phyloP scores from a whole-genome alignment of 2,888 invertebrate genomes.

The Melanostoma scalare region DNA sequence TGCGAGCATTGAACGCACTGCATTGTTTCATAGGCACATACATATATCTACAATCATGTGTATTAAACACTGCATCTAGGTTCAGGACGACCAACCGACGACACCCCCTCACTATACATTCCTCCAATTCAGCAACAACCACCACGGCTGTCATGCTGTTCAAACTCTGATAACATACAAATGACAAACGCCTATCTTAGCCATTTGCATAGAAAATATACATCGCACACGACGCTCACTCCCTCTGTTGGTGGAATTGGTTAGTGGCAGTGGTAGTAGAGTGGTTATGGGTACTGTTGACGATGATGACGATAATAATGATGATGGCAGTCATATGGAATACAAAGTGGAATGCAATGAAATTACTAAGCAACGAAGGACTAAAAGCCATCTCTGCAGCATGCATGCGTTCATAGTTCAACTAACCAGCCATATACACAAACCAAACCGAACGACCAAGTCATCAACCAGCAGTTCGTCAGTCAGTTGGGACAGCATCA shows the following conservation, averaged over 20 bases:
- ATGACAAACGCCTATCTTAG: conserved; percentile 61
- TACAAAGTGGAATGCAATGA: conserved; percentile 67
- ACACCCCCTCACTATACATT: background rate
- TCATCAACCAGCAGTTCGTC: conserved; percentile 47
- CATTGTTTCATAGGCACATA: conserved; percentile 44
- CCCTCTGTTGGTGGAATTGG: conserved; percentile 15
- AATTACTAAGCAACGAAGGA: conserved; percentile 54
- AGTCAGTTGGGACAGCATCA: conserved; percentile 37
- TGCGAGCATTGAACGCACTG: conserved; percentile 66
- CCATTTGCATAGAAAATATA: conserved; percentile 59
- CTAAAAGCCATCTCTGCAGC: conserved; percentile 32
- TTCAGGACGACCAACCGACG: conserved; percentile 24
- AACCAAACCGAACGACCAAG: conserved; percentile 38
- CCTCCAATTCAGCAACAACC: background rate
- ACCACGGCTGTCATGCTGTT: conserved; percentile 42
- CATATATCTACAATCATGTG: background rate
- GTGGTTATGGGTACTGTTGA: conserved; percentile 23
- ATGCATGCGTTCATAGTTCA: conserved; percentile 35
- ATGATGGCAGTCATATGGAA: conserved; percentile 65
- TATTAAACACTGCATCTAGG: conserved; percentile 16
- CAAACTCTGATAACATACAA: conserved; percentile 62
- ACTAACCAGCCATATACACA: conserved; percentile 35
- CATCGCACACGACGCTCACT: conserved; percentile 9
- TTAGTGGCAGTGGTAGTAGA: background rate
- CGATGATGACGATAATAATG: conserved; percentile 29